Base-by-base conservation (phyloP, 2,888 invertebrate species). In the Hyles lineata region DNA sequence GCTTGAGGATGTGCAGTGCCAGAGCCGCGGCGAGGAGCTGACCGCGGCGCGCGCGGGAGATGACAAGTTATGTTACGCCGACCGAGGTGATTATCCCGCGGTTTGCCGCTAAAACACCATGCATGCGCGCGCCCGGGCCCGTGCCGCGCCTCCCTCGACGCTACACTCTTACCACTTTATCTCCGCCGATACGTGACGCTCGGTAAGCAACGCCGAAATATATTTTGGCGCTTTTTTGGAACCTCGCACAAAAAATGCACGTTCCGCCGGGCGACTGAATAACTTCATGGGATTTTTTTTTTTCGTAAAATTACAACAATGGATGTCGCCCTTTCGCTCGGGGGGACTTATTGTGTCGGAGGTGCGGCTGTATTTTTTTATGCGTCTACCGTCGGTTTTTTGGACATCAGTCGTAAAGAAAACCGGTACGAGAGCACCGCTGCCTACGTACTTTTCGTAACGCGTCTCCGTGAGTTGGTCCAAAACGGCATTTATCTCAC, bases 11-110 rank as follows among this genome's bases (percentile, higher is more conserved):
- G 88, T 88, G 87, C 85, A 86, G 89, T 88, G 88, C 78, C 82
- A 79, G 79, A 80, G 76, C 81, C 77, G 82, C 85, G 82, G 84
- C 85, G 82, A 86, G 89, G 88, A 94, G 94, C 93, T 94, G 93
- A 93, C 93, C 91, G 87, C 82, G 86, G 83, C 85, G 89, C 87
- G 89, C 87, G 83, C 86, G 86, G 88, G 90, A 88, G 90, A 93
- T 93, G 93, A 90, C 82, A 90, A 92, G 92, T 92, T 86, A 93
- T 93, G 92, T 90, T 95, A 89, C 94, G 91, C 87, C 92, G 92
- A 91, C 88, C 92, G 94, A 95, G 95, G 95, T 95, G 94, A 94
- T 91, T 94, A 94, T 93, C 92, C 89, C 89, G 89, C 86, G 87
- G 88, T 89, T 89, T 91, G 89, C 80, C 86, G 88, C 88, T 89